Percentiles rank a stretch among this genome's conserved stretches.
Conservation (phyloP, 2,113 vertebrate genomes). For the Saguinus midas region DNA sequence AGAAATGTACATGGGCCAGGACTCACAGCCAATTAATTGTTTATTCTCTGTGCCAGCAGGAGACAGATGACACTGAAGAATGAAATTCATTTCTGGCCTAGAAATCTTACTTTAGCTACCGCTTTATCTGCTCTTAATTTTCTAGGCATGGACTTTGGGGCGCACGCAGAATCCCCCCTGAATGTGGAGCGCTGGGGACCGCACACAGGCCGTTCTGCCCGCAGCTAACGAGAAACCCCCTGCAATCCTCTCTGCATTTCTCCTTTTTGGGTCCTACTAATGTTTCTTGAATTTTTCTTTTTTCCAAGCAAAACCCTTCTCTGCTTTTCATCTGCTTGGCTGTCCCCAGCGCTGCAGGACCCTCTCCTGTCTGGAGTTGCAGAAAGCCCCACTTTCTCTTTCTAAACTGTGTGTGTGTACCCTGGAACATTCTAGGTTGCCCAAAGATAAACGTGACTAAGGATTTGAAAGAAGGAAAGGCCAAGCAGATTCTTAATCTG, state of each 20-base stretch:
- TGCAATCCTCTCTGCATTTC: background rate
- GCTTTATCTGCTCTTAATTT: background rate
- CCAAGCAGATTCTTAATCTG: background rate
- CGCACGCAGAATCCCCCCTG: fast-evolving
- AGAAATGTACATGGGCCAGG: fast-evolving
- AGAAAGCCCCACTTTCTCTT: background rate
- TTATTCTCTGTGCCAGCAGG: constrained; percentile 24
- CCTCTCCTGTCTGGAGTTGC: background rate
- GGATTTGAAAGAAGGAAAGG: background rate
- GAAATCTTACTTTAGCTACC: background rate
- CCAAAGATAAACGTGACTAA: background rate
- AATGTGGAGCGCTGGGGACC: fast-evolving
- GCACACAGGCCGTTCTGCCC: fast-evolving
- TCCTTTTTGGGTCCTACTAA: background rate
- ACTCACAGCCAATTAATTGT: fast-evolving
- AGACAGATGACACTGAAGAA: background rate
- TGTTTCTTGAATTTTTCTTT: background rate
- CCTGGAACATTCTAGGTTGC: constrained; percentile 1
- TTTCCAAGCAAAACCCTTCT: background rate
- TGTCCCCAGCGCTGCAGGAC: background rate
- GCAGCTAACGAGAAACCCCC: background rate
- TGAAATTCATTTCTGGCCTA: background rate
- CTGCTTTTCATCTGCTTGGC: fast-evolving
- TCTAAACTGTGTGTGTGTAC: background rate
- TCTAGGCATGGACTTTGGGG: background rate